Percentiles rank a stretch among this genome's conserved stretches.
Evolutionary conservation across 2,113 vertebrate genomes (phyloP).

Genomic region (Ia io): DNA sequence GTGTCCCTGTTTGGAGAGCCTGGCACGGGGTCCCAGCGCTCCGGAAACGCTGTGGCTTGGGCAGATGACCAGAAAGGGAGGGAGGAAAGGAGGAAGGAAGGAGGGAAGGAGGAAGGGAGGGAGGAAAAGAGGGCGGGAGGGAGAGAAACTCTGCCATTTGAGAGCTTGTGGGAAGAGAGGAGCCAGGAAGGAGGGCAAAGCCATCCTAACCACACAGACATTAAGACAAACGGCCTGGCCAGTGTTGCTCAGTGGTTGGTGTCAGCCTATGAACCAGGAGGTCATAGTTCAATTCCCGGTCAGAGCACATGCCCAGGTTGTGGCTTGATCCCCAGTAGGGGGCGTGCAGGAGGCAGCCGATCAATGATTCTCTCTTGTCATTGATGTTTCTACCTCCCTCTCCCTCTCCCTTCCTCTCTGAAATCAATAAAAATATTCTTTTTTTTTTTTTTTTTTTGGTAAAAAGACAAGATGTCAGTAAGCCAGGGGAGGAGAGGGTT

Average conservation of each 20-base stretch:
- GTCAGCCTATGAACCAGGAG: too few relatives aligned
- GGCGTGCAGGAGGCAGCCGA: neutral
- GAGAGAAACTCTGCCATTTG: neutral
- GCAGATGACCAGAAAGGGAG: neutral
- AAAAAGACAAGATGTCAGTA: neutral
- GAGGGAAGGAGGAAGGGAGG: rapidly evolving
- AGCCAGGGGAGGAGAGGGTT: neutral
- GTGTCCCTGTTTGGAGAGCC: neutral
- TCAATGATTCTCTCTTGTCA: neutral
- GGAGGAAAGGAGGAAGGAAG: rapidly evolving
- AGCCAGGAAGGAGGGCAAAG: neutral
- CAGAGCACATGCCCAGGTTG: neutral
- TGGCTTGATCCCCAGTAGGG: neutral
- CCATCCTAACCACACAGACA: neutral
- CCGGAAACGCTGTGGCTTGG: neutral
- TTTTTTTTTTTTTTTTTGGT: too few relatives aligned
- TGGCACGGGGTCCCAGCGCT: neutral
- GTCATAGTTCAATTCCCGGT: too few relatives aligned
- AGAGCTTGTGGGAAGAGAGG: neutral
- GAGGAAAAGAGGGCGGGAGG: too few relatives aligned
- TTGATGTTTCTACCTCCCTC: neutral
- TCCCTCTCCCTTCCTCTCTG: neutral
- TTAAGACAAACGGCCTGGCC: neutral
- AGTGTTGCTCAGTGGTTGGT: neutral
- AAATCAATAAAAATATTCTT: too few relatives aligned